Evolutionary conservation across 92 coral and sea anemone genomes (phyloP).

Genomic region (Montipora capitata): DNA sequence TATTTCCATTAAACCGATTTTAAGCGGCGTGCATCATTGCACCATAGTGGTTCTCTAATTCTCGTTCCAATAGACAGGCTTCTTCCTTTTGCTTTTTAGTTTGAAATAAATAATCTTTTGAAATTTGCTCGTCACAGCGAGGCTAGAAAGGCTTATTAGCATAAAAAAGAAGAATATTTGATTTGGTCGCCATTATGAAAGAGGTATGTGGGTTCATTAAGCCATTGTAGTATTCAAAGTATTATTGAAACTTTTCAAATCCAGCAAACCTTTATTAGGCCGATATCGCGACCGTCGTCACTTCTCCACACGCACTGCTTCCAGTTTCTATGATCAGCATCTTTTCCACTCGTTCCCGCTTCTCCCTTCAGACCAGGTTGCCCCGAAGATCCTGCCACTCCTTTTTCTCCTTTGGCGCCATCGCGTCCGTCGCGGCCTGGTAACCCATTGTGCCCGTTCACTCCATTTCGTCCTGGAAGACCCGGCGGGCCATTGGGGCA

Average conservation of each 20-base stretch:
- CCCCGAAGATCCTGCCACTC: conserved; percentile 45
- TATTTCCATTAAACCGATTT: too few species aligned
- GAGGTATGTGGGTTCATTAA: too few species aligned
- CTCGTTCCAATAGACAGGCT: too few species aligned
- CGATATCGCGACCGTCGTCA: conserved; percentile 25
- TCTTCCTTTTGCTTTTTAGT: too few species aligned
- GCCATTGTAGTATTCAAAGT: too few species aligned
- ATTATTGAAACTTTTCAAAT: neutral
- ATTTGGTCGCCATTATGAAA: too few species aligned
- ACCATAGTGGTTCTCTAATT: too few species aligned
- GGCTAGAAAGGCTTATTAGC: too few species aligned
- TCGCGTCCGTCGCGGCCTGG: conserved; percentile 79
- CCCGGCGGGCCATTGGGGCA: conserved; percentile 60
- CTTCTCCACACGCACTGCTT: conserved; percentile 62
- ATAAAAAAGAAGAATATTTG: too few species aligned
- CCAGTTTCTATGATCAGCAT: conserved; percentile 38
- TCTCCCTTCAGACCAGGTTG: conserved; percentile 30
- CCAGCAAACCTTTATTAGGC: conserved; percentile 23
- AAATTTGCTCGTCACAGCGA: too few species aligned
- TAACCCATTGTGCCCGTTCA: conserved; percentile 57
- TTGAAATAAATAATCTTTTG: too few species aligned
- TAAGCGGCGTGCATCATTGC: too few species aligned
- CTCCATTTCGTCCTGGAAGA: conserved; percentile 52
- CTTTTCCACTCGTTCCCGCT: conserved; percentile 4
- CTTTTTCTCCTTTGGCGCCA: conserved; percentile 35